Base-by-base conservation (phyloP, 2,113 vertebrate species). In the Psittacula cyanocephala region DNA sequence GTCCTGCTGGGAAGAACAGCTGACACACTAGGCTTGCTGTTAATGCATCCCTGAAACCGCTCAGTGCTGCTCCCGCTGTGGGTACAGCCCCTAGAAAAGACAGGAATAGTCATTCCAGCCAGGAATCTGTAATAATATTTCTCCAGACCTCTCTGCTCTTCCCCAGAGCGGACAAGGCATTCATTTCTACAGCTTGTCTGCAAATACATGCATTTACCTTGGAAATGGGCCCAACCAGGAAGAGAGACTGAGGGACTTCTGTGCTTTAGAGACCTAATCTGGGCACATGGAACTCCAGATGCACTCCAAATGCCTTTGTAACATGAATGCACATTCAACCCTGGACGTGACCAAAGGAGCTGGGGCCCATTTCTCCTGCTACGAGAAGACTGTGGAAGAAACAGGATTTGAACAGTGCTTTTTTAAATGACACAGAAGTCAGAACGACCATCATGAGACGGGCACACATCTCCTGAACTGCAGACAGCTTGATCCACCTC, bases 101-200 rank as follows among this genome's bases (percentile, higher is more conserved):
- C 72, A 89, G 77, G 75, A 77, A 65, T 2, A 76, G 39, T 64
- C 47, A 79, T 62, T 84, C 37, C 9, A 93, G 75, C 33, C 96
- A 89, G 88, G 93, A 87, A 76, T 93, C 37, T 70, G 52, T 43
- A 93, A 88, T 67, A 91, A 13, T 74, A 65, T 84, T 95, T 81
- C 81, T 78, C 83, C 77, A 93, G 80, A 29, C 39, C 39, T 78
- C 64, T 63, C 33, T 87, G 18, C 53, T 59, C 77, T 62, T 89
- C 69, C 93, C 82, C 57, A 84, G 86, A 76, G 69, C 14, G 39
- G 86, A 27, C 6, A 86, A 92, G 22, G 47, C 77, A 75, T 81
- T 81, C 5, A 9, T 79, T 93, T 79, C 81, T 90, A 86, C 70
- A 95, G 60, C 62, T 60, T 62, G 52, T 11, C 94, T 68, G 64